Evolutionary conservation across 1,140 invertebrate species (phyloP).

Genomic region (Oryzaephilus surinamensis): DNA sequence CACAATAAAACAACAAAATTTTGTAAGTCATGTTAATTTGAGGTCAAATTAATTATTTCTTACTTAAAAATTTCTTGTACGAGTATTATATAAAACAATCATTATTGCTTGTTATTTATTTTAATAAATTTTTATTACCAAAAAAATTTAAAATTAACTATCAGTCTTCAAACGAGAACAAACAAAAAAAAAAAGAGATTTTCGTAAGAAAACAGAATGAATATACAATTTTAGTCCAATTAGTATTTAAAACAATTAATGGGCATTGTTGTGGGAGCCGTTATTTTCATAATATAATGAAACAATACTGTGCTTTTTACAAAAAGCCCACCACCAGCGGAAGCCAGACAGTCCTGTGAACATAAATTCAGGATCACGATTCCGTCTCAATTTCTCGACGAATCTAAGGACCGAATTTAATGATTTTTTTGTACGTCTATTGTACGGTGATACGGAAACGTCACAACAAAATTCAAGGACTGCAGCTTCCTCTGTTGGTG

Average conservation of each 20-base stretch:
- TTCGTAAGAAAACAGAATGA: too few species aligned
- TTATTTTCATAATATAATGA: slow-evolving; percentile 48
- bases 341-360: slow-evolving; percentile 59
- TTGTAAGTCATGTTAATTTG: too few species aligned
- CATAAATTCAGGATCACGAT: slow-evolving; percentile 50
- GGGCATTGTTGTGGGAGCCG: slow-evolving; percentile 17
- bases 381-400: slow-evolving; percentile 50
- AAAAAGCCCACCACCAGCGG: slow-evolving; percentile 73
- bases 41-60: too few species aligned
- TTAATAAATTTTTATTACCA: too few species aligned
- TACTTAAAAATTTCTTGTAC: too few species aligned
- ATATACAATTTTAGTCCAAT: too few species aligned
- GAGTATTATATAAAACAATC: too few species aligned
- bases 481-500: slow-evolving; percentile 49
- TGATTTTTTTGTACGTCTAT: slow-evolving; percentile 58
- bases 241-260: too few species aligned
- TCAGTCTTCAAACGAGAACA: background rate
- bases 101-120: too few species aligned
- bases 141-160: background rate
- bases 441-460: slow-evolving; percentile 59
- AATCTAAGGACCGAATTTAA: slow-evolving; percentile 51
- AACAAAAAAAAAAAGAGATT: slow-evolving; percentile 5
- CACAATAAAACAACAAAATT: too few species aligned
- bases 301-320: slow-evolving; percentile 66
- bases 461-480: slow-evolving; percentile 65